These are phyloP conservation scores for Clarias fuscus DNA, from an alignment of 2,797 vertebrate species.

Conservation along the genomic window DNA sequence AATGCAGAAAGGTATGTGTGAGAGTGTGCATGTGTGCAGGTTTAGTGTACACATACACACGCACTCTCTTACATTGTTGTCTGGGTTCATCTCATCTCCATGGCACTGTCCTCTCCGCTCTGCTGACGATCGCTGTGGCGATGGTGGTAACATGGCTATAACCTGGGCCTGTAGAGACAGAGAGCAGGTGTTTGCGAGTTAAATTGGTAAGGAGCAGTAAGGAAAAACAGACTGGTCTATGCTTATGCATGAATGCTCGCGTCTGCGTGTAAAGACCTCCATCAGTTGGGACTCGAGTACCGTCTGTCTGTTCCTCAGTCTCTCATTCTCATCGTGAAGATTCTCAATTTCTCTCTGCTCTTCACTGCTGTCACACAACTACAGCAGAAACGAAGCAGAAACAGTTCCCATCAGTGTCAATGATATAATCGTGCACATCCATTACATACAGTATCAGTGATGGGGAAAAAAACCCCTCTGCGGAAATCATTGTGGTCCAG, in stretches of 20 bases:
- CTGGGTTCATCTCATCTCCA: constrained; percentile 76
- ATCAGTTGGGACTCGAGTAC: constrained; percentile 82
- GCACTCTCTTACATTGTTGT: constrained; percentile 69
- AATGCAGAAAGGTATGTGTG: background rate
- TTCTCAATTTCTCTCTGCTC: constrained; percentile 76
- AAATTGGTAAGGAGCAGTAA: background rate
- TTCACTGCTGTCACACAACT: constrained; percentile 79
- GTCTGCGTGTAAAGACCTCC: constrained; percentile 71
- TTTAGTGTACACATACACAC: background rate
- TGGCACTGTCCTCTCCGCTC: constrained; percentile 76
- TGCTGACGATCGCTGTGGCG: constrained; percentile 78
- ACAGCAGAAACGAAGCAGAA: constrained; percentile 22
- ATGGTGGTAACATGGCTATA: constrained; percentile 69
- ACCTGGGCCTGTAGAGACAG: constrained; percentile 68
- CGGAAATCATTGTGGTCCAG: background rate
- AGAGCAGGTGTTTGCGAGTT: background rate
- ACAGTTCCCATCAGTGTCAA: too few relatives aligned
- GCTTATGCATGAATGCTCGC: background rate
- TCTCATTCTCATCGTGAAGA: constrained; percentile 83
- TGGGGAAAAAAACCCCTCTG: background rate
- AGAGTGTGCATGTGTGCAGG: background rate
- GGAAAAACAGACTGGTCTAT: background rate
- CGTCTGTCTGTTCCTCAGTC: constrained; percentile 79
- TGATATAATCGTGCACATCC: background rate
- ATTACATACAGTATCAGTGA: background rate